Evolutionary conservation across 2,797 vertebrate genomes (phyloP), one percentile per base, ranked within the genome.

Genomic region (Sebastes taczanowskii): DNA sequence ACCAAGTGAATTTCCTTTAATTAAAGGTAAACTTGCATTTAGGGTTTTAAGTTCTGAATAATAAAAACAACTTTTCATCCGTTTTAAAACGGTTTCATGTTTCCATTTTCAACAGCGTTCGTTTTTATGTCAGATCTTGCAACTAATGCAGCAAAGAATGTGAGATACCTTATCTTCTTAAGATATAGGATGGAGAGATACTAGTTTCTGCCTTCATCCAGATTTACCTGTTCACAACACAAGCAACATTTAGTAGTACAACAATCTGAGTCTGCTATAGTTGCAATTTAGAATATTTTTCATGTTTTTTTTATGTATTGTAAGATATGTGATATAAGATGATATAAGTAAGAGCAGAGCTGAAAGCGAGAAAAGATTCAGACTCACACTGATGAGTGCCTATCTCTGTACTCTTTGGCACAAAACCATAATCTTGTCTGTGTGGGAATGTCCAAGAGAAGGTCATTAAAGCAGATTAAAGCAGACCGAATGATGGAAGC

Each of bases 401-500:
- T 77, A 61, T 64, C 65, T 73, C 67, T 71, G 4, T 23, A 60
- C 27, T 66, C 27, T 77, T 75, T 91, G 72, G 84, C 77, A 80
- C 58, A 55, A 66, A 27, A 74, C 59, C 42, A 74, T 81, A 82
- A 85, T 85, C 56, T 82, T 81, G 73, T 86, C 80, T 87, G 52
- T 74, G 67, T 77, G 67, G 53, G 71, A 86, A 80, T 77, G 77
- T 83, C 77, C 30, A 72, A 81, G 66, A 74, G 73, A 92, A 89
- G 81, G 86, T 85, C 81, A 79, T 84, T 74, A 78, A 88, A 70
- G 70, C 74, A 82, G 76, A 90, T 82, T 83, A 83, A 78, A 74
- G 78, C 60, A 58, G 83, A 71, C 79, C 77, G 77, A 90, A 74
- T 91, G 86, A 89, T 91, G 78, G 74, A 79, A 65, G 80, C 66